Base-by-base conservation (phyloP, 2,888 invertebrate species). In the Eupithecia subfuscata region DNA sequence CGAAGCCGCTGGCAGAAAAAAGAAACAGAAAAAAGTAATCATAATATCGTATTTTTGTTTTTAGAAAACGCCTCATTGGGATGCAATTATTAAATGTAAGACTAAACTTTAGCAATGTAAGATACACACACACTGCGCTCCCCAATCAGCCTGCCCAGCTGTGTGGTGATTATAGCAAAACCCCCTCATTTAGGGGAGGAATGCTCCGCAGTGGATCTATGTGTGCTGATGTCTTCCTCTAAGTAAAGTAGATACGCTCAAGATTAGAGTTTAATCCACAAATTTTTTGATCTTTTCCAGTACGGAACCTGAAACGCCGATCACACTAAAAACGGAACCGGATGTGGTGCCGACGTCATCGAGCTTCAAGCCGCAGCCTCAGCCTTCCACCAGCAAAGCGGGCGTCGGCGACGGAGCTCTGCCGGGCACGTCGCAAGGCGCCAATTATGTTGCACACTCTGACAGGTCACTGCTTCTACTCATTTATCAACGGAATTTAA, bases 341-440 rank as follows among this genome's bases (percentile, higher is more conserved):
- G 91, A 90, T 79, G 91, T 90, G 56, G 91, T 89, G 69, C 90
- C 91, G 22, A 86, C 86, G 75, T 86, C 91, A 22, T 90, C 92
- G 6, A 82, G 82, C 74, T 81, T 83, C 82, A 85, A 83, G 76
- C 84, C 86, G 73, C 84, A 87, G 73, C 83, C 88, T 56, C 82
- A 74, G 52, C 88, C 91, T 45, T 90, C 92, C 71, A 89, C 92
- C 63, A 90, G 90, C 84, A 85, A 81, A 77, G 79, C 86, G 9
- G 69, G 64, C 71, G 77, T 70, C 52, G 73, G 78, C 68, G 85
- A 83, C 52, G 85, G 82, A 73, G 74, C 81, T 22, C 56, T 48
- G 71, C 79, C 83, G 11, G 81, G 88, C 77, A 80, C 85, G 79
- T 75, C 87, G 76, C 82, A 87, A 82, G 81, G 83, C 73, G 82